These are phyloP conservation scores for Taeniopygia guttata DNA, from an alignment of 2,797 vertebrate species.

Conservation along the genomic window DNA sequence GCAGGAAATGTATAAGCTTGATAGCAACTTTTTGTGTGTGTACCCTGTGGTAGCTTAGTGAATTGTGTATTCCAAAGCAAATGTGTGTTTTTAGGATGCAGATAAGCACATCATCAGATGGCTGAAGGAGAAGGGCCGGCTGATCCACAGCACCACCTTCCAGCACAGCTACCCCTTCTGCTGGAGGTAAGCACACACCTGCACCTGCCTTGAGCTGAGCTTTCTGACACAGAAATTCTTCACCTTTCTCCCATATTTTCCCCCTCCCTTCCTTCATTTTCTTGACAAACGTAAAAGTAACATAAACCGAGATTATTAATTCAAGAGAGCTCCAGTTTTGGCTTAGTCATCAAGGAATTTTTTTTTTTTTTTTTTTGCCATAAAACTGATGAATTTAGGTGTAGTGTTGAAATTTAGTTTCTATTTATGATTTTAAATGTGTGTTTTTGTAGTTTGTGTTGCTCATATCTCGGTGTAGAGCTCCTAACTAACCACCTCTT, in stretches of 20 bases:
- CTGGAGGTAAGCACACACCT: slow-evolving; percentile 86
- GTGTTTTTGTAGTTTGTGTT: neutral
- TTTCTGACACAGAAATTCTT: neutral
- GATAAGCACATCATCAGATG: slow-evolving; percentile 93
- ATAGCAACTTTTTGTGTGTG: neutral
- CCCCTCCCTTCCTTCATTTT: neutral
- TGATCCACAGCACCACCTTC: slow-evolving; percentile 81
- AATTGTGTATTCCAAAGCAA: neutral
- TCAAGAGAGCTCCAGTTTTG: neutral
- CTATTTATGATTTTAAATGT: neutral
- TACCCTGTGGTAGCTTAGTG: neutral
- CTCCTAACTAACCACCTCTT: neutral
- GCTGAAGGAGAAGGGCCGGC: slow-evolving; percentile 89
- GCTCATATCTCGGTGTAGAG: neutral
- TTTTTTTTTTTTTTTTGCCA: neutral
- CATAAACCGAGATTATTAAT: neutral
- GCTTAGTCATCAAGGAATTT: neutral
- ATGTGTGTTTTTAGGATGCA: slow-evolving; percentile 83
- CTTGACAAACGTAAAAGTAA: neutral
- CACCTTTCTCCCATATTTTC: neutral
- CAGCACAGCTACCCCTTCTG: slow-evolving; percentile 98
- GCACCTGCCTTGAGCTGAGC: neutral
- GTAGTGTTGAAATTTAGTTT: neutral
- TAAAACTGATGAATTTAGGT: neutral
- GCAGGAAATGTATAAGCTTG: neutral